These are phyloP conservation scores for Catharus bicknelli DNA, from an alignment of 2,113 vertebrate species.

Conservation along the genomic window DNA sequence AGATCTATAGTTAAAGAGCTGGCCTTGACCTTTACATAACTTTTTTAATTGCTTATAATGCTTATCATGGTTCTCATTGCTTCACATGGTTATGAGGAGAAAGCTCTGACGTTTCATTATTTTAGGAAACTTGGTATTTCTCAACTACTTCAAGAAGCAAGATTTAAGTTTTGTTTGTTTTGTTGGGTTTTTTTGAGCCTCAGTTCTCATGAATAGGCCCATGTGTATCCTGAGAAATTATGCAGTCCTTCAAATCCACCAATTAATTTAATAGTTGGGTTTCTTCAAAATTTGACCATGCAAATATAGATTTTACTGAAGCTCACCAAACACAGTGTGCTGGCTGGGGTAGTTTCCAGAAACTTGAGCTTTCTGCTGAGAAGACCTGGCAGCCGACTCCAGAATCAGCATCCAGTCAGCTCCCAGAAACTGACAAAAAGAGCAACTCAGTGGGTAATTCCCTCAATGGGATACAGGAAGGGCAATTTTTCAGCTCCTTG, in stretches of 20 bases:
- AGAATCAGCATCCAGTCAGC: conserved; percentile 38
- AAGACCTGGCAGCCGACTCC: conserved; percentile 28
- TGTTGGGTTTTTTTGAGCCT: neutral
- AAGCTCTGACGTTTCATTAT: neutral
- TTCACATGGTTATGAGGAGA: neutral
- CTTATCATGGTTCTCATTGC: neutral
- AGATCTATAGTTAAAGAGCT: neutral
- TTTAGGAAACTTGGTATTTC: neutral
- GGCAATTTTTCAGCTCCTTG: conserved; percentile 43
- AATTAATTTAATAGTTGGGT: neutral
- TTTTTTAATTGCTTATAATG: neutral
- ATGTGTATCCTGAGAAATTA: neutral
- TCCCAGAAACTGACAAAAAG: conserved; percentile 47
- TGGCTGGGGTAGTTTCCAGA: conserved; percentile 56
- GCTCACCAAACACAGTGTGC: conserved; percentile 50
- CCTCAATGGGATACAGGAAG: conserved; percentile 56
- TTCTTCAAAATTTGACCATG: conserved; percentile 9
- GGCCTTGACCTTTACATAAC: neutral
- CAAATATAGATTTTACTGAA: conserved; percentile 4
- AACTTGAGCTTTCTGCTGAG: conserved; percentile 47
- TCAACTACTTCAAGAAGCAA: neutral
- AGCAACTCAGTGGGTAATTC: conserved; percentile 55
- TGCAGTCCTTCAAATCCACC: neutral
- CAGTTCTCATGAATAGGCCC: neutral
- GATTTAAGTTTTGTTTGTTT: neutral